Base-by-base conservation (phyloP, 1,140 invertebrate species). In the Coboldia fuscipes region DNA sequence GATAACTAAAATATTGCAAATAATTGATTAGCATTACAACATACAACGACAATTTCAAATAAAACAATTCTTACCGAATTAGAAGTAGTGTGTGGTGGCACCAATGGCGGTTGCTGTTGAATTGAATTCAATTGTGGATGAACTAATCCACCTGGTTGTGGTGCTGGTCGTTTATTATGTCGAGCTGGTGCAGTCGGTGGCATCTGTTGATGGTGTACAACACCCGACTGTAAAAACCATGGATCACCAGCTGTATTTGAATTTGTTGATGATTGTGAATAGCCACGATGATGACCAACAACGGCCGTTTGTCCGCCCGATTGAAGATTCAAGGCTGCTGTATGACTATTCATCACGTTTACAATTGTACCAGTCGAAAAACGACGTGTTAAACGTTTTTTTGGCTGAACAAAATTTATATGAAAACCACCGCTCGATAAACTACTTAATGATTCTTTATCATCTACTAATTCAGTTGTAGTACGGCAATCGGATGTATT, bases 171-270 rank as follows among this genome's bases (percentile, higher is more conserved):
- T 43, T 55, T 55, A 42, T 55, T 52, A 34, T 55, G 52, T 38
- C 52, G 42, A 20, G 49, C 35, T 16, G 52, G 52, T 15, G 52
- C 51, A 24, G 51, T 55, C 30, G 52, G 52, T 34, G 48, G 48
- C 51, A 52, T 52, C 34, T 54, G 51, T 42, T 54, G 51, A n/a
- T n/a, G n/a, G n/a, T n/a, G n/a, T n/a, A n/a, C n/a, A 40, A 50
- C 51, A 19, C 50, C 48, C 26, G 51, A 43, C 41, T 55, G 52
- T 37, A 54, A 43, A 47, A 53, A 54, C 52, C 52, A 55, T 51
- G 52, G 52, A 50, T 55, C 51, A 34, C 51, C 51, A 27, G 12
- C 24, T 34, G 48, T 46, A 21, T 41, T 48, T 24, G 45, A 45
- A 22, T 47, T 50, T 28, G 51, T 48, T 32, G 30, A 32, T 28